A percentile compares a stretch with the other conserved stretches of the same genome.
These are phyloP conservation scores for Scomber scombrus DNA, from an alignment of 2,113 vertebrate genomes.

Conservation along the genomic window DNA sequence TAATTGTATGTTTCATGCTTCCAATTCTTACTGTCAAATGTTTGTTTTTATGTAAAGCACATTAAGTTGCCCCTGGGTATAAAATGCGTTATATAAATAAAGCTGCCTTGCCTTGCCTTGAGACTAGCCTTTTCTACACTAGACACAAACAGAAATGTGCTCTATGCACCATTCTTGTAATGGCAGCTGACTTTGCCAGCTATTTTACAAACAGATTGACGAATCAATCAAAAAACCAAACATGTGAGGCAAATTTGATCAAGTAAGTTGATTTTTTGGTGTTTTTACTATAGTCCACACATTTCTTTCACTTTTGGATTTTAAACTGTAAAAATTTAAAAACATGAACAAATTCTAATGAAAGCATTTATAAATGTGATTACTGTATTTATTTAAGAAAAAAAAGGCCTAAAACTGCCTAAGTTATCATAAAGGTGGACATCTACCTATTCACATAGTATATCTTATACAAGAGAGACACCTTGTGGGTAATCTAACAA, in stretches of 20 bases:
- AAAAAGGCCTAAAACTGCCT: neutral
- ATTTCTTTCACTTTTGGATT: neutral
- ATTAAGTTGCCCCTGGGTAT: too few species aligned
- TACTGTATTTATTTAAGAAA: neutral
- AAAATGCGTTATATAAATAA: too few species aligned
- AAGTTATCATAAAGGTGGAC: neutral
- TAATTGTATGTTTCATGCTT: too few species aligned
- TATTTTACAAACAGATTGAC: neutral
- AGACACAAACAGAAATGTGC: neutral
- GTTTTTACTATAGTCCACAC: neutral
- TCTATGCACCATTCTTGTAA: neutral
- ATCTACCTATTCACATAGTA: neutral
- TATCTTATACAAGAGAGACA: slow-evolving; percentile 37
- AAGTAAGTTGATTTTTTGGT: neutral
- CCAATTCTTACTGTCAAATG: too few species aligned
- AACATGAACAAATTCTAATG: neutral
- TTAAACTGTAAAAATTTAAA: neutral
- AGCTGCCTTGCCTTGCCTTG: too few species aligned
- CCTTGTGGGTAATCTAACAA: slow-evolving; percentile 32
- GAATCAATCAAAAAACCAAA: neutral
- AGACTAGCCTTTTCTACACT: neutral
- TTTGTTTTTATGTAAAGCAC: too few species aligned
- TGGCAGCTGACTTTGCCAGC: neutral
- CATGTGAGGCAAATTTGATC: neutral
- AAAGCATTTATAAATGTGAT: neutral